A percentile compares a stretch with the other conserved stretches of the same genome.
Conservation (phyloP, 2,797 vertebrate species). For the Poecilia wingei region DNA sequence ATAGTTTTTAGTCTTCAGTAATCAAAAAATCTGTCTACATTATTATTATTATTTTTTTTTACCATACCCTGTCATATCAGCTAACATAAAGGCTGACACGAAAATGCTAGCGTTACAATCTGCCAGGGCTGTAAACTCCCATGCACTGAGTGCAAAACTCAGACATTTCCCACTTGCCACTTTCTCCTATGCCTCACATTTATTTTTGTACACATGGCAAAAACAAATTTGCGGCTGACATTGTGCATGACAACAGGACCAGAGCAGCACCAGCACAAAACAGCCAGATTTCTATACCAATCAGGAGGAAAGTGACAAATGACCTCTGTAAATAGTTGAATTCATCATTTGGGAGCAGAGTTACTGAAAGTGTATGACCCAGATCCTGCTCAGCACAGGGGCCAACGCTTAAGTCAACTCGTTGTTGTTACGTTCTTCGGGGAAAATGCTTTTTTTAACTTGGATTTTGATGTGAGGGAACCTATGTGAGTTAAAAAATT, state of each 20-base stretch:
- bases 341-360: constrained; percentile 3
- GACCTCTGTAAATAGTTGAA: constrained; percentile 3
- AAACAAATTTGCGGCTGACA: constrained; percentile 3
- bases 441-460: background rate
- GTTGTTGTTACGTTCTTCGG: background rate
- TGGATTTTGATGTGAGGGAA: background rate
- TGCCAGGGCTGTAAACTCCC: background rate
- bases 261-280: background rate
- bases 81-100: background rate
- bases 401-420: background rate
- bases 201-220: background rate
- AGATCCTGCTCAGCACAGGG: background rate
- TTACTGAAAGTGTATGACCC: background rate
- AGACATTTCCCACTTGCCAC: background rate
- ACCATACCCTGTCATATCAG: constrained; percentile 1
- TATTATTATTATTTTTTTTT: background rate
- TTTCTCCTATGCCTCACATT: background rate
- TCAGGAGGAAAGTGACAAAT: constrained; percentile 7
- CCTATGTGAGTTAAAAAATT: constrained; percentile 3
- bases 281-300: constrained; percentile 4
- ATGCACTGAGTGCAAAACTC: background rate
- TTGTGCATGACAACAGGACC: background rate
- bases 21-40: background rate
- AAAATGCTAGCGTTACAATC: background rate
- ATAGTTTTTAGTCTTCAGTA: background rate